phyloP scores from a whole-genome alignment of 1,140 invertebrate species.

The Pseudomyrmex concolor region DNA sequence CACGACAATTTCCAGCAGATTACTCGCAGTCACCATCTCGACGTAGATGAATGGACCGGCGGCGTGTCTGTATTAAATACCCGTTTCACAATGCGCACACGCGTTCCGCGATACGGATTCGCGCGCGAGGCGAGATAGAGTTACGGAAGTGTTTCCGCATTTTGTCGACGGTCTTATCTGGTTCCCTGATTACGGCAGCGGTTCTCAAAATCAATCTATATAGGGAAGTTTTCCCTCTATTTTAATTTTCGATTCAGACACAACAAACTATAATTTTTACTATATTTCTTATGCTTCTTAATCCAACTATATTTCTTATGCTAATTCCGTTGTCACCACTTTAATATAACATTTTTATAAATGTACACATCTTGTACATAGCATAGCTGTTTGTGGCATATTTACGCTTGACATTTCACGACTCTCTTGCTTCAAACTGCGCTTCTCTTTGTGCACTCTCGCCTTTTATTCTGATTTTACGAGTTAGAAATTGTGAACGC shows the following conservation, averaged over 20 bases:
- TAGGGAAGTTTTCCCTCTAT: not conserved
- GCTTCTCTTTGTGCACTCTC: not conserved
- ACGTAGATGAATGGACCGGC: conserved; percentile 59
- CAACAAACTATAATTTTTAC: too few relatives aligned
- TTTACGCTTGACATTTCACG: conserved; percentile 15
- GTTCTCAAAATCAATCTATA: conserved; percentile 53
- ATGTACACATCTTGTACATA: not conserved
- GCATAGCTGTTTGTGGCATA: not conserved
- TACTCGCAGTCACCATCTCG: conserved; percentile 5
- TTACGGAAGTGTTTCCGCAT: conserved; percentile 68
- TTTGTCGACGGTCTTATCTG: conserved; percentile 64
- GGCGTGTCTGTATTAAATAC: conserved; percentile 34
- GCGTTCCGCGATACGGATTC: not conserved
- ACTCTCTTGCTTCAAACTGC: not conserved
- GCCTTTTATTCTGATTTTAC: not conserved
- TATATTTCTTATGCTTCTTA: too few relatives aligned
- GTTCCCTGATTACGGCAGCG: conserved; percentile 44
- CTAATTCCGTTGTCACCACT: not conserved
- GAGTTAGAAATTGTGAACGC: conserved; percentile 39
- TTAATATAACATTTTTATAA: not conserved
- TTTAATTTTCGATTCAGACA: too few relatives aligned
- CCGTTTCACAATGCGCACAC: conserved; percentile 1
- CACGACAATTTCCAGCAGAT: conserved; percentile 32
- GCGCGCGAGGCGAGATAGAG: conserved; percentile 33
- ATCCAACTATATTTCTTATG: too few relatives aligned